phyloP scores from a whole-genome alignment of 2,113 vertebrate genomes.

The Motacilla tschutschensis region DNA sequence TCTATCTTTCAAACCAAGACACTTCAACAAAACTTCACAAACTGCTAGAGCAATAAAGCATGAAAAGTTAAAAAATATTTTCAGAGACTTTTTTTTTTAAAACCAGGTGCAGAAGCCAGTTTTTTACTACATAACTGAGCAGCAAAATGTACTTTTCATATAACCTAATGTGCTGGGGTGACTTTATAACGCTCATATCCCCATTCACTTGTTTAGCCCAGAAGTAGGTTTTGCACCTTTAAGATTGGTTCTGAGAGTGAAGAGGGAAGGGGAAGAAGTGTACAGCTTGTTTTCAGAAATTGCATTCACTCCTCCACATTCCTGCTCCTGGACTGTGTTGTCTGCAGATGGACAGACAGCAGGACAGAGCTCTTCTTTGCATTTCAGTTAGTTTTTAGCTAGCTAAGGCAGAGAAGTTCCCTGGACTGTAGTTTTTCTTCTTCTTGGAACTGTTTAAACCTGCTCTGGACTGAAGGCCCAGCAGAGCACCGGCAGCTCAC shows the following conservation, averaged over 20 bases:
- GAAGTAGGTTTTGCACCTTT: neutral
- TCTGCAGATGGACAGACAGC: accelerated
- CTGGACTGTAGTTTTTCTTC: neutral
- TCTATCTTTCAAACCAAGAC: neutral
- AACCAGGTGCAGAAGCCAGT: neutral
- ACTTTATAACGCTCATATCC: neutral
- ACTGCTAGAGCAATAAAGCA: neutral
- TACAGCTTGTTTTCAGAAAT: neutral
- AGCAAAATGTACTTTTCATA: neutral
- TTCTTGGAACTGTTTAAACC: neutral
- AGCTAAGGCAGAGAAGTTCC: neutral
- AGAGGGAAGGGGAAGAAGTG: neutral
- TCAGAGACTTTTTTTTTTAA: neutral
- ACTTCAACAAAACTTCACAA: neutral
- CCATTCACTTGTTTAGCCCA: neutral
- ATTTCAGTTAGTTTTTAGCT: neutral
- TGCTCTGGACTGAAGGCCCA: neutral
- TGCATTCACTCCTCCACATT: neutral
- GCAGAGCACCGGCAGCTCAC: neutral
- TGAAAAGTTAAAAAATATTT: conserved; percentile 30
- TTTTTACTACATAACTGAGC: neutral
- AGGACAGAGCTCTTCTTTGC: neutral
- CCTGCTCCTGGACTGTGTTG: neutral
- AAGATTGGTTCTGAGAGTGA: neutral
- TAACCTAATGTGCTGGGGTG: neutral